A percentile compares a stretch with the other conserved stretches of the same genome.
These are phyloP conservation scores for Heliconius ismenius DNA, from an alignment of 2,888 invertebrate genomes.

Conservation along the genomic window DNA sequence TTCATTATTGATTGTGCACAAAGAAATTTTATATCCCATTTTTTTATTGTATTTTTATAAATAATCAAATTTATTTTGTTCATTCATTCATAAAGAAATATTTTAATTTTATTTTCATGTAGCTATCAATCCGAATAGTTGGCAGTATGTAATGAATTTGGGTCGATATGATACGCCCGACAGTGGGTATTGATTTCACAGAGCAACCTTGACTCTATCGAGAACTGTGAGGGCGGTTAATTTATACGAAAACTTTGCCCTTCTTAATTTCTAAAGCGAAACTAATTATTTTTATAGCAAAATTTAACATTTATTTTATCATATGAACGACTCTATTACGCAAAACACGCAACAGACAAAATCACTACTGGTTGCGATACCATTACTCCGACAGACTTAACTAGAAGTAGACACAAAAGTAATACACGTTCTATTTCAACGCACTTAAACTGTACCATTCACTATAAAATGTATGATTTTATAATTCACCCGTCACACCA, in stretches of 20 bases:
- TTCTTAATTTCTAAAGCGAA: constrained; percentile 71
- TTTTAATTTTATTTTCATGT: background rate
- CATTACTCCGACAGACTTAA: constrained; percentile 55
- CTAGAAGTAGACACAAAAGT: constrained; percentile 54
- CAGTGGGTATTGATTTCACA: constrained; percentile 63
- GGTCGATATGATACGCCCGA: constrained; percentile 58
- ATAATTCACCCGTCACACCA: constrained; percentile 52
- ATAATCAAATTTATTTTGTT: background rate
- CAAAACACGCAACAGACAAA: constrained; percentile 65
- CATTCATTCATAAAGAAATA: too few species aligned
- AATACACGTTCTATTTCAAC: constrained; percentile 61
- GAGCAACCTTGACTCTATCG: constrained; percentile 69
- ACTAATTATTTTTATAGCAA: constrained; percentile 62
- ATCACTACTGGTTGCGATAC: constrained; percentile 59
- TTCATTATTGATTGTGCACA: background rate
- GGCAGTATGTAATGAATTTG: constrained; percentile 49
- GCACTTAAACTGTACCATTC: constrained; percentile 55
- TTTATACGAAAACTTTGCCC: constrained; percentile 61
- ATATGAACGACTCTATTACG: constrained; percentile 67
- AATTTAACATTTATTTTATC: constrained; percentile 62
- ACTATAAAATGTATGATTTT: constrained; percentile 57
- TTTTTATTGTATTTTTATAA: background rate
- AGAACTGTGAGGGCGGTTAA: constrained; percentile 63
- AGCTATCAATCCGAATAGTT: background rate
- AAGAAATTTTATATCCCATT: background rate